phyloP scores from a whole-genome alignment of 1,140 invertebrate genomes.

The Neodiprion pinetum region DNA sequence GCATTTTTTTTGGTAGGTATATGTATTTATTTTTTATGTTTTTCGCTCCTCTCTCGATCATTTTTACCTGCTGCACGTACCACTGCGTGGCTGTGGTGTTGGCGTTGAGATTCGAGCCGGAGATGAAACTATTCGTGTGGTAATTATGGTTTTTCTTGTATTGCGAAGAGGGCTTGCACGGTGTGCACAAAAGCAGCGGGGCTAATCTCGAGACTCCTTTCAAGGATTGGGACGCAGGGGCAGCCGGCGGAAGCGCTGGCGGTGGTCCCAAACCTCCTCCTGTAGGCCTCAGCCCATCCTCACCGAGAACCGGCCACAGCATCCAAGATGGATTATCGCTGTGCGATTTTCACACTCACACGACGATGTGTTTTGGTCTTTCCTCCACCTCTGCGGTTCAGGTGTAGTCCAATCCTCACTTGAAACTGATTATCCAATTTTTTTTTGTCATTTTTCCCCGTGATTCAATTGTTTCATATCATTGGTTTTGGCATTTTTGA shows the following conservation, averaged over 20 bases:
- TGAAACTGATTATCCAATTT: too few species aligned
- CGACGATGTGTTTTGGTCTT: neutral
- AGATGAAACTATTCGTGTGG: too few species aligned
- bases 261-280: constrained; percentile 17
- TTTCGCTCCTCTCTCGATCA: neutral
- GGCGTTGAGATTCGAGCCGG: too few species aligned
- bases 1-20: neutral
- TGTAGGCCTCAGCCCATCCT: constrained; percentile 56
- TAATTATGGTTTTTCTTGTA: constrained; percentile 49
- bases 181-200: constrained; percentile 54
- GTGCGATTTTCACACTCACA: constrained; percentile 22
- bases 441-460: too few species aligned
- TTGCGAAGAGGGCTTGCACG: constrained; percentile 48
- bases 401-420: too few species aligned
- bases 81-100: constrained; percentile 47
- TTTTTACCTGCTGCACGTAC: constrained; percentile 61
- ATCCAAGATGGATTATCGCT: constrained; percentile 43
- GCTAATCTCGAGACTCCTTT: constrained; percentile 47
- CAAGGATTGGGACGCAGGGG: constrained; percentile 19
- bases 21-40: neutral
- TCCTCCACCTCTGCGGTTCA: too few species aligned
- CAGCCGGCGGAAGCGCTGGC: constrained; percentile 41
- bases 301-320: constrained; percentile 60
- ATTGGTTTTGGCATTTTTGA: too few species aligned
- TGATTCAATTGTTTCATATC: too few species aligned